Evolutionary conservation across 2,797 vertebrate species (phyloP), one percentile per base, ranked within the genome.

Genomic region (Eulemur mongoz): DNA sequence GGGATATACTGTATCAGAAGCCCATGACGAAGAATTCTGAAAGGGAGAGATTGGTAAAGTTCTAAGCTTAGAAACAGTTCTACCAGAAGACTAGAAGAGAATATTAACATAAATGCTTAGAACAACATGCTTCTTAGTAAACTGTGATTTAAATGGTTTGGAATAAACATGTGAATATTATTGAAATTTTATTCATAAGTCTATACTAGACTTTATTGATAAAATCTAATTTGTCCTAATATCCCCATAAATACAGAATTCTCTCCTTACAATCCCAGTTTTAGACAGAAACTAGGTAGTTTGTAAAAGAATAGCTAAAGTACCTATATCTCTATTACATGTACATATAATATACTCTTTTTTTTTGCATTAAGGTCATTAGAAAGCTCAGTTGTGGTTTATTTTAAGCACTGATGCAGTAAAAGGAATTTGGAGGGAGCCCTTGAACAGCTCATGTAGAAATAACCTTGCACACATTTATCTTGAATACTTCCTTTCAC

Each of bases 401-500:
- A 93, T 92, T 97, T 97, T 93, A 94, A 59, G 54, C 57, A 40
- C 25, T 45, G 45, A 91, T 61, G 35, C 92, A 76, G 50, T 80
- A n/a, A 78, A 94, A 97, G 27, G n/a, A 59, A 43, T 92, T 92
- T 80, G 72, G 86, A 97, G 73, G 32, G n/a, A 79, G 75, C 13
- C 59, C 87, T 96, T 96, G 84, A 92, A 67, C 38, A 73, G 50
- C 52, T 23, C 18, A 10, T 52, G 32, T 87, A 57, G 93, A 96
- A 95, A 48, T 52, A 54, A 38, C 38, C 48, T 57, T 76, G 17
- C 13, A 38, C 18, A 23, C 69, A 52, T 93, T 97, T 93, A 84
- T 96, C 94, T 97, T 75, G 30, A 86, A n/a, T 30, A 57, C 86
- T 96, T 96, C 54, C 48, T 94, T 93, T 89, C 89, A 81, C 76